phyloP scores from a whole-genome alignment of 2,113 vertebrate genomes.

The Irena cyanogastra region DNA sequence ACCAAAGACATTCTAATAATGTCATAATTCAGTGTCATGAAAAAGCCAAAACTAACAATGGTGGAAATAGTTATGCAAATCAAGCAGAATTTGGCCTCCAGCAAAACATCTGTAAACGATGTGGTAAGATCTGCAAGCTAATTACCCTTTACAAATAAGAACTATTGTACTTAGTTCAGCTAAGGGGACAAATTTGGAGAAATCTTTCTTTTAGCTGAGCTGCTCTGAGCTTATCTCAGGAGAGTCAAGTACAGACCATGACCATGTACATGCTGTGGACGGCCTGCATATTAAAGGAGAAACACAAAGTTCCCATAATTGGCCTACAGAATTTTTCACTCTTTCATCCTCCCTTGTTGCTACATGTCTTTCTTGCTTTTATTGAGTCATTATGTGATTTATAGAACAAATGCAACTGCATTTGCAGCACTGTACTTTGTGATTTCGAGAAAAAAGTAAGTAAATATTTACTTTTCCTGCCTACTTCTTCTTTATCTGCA shows the following conservation, averaged over 20 bases:
- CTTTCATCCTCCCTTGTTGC: background rate
- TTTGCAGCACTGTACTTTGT: background rate
- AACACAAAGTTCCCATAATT: background rate
- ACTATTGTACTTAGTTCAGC: background rate
- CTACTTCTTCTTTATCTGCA: slow-evolving; percentile 2
- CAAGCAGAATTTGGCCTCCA: background rate
- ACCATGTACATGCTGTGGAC: background rate
- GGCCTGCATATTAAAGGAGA: background rate
- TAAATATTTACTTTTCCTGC: slow-evolving; percentile 22
- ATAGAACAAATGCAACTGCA: slow-evolving; percentile 1
- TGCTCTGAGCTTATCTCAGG: background rate
- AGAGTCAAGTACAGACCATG: background rate
- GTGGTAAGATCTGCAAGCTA: background rate
- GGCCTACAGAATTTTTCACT: background rate
- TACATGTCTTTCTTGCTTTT: background rate
- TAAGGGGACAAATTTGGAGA: background rate
- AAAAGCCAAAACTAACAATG: background rate
- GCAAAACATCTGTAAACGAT: slow-evolving; percentile 8
- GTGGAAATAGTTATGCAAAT: background rate
- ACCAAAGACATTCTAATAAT: background rate
- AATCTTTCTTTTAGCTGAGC: background rate
- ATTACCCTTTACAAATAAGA: background rate
- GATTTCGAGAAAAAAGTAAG: background rate
- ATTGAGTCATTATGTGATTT: slow-evolving; percentile 37
- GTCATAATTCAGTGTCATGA: background rate